phyloP scores from a whole-genome alignment of 2,888 invertebrate genomes.

The Drosophila greeni region DNA sequence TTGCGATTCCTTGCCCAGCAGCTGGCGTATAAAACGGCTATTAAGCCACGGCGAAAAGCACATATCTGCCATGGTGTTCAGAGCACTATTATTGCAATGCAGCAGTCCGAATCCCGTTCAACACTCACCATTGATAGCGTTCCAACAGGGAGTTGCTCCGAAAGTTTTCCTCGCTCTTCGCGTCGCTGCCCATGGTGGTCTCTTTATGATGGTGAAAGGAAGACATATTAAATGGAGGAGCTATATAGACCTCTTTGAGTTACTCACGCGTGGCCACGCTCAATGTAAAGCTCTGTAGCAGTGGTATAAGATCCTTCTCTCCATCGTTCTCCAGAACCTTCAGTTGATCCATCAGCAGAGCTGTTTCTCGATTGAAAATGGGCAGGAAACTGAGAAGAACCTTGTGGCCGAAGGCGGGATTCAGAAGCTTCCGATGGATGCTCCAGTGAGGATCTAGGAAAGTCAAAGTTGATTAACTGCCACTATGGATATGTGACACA shows the following conservation, averaged over 20 bases:
- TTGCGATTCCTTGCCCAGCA: conserved; percentile 57
- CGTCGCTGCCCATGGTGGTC: conserved; percentile 76
- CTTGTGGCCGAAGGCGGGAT: conserved; percentile 76
- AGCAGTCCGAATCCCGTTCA: conserved; percentile 13
- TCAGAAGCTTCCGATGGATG: conserved; percentile 72
- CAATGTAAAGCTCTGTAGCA: conserved; percentile 70
- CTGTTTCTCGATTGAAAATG: conserved; percentile 70
- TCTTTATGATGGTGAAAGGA: conserved; percentile 46
- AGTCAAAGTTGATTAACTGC: neutral
- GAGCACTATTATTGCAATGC: conserved; percentile 57
- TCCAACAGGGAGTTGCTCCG: conserved; percentile 59
- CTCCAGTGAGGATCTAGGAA: conserved; percentile 73
- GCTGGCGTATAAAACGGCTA: conserved; percentile 50
- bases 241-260: too few species aligned
- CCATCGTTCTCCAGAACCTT: conserved; percentile 48
- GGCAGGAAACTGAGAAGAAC: conserved; percentile 74
- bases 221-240: neutral
- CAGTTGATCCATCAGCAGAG: conserved; percentile 52
- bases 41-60: conserved; percentile 74
- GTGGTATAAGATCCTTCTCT: conserved; percentile 61
- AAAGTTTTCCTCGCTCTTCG: conserved; percentile 41
- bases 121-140: conserved; percentile 72
- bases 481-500: neutral
- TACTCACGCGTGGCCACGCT: conserved; percentile 74
- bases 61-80: conserved; percentile 75